Conservation (phyloP, 2,888 invertebrate genomes). For the Polydrusus tereticollis region DNA sequence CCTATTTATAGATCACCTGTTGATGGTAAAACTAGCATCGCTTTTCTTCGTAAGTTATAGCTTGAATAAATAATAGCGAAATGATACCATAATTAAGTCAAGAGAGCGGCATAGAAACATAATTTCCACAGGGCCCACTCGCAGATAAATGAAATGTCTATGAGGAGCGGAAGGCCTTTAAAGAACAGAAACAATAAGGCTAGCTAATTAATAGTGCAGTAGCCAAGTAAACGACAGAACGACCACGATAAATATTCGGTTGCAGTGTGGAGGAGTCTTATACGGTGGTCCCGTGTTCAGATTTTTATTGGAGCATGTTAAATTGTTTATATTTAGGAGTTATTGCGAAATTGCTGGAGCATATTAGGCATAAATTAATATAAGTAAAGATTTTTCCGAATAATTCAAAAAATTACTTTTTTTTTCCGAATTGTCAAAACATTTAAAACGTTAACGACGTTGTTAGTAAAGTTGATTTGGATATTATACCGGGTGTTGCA, state of each 20-base stretch:
- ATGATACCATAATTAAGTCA: constrained; percentile 32
- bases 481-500: too few relatives aligned
- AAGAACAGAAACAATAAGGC: constrained; percentile 21
- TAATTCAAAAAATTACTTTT: too few relatives aligned
- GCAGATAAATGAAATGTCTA: constrained; percentile 34
- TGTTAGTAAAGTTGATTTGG: too few relatives aligned
- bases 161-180: constrained; percentile 25
- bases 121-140: constrained; percentile 21
- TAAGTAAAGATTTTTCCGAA: too few relatives aligned
- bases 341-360: not conserved
- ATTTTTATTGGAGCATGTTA: not conserved
- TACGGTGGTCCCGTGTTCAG: not conserved
- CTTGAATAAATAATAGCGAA: constrained; percentile 9
- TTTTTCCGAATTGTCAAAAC: too few relatives aligned
- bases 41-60: constrained; percentile 8
- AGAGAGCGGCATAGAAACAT: constrained; percentile 32
- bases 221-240: constrained; percentile 51
- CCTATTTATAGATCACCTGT: not conserved
- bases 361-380: too few relatives aligned
- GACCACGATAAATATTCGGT: constrained; percentile 50
- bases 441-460: too few relatives aligned
- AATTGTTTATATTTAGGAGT: not conserved
- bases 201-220: constrained; percentile 52
- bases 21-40: not conserved
- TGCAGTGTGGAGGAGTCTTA: constrained; percentile 48